Conservation (phyloP, 1,140 invertebrate genomes). For the Nixonia krombeini region DNA sequence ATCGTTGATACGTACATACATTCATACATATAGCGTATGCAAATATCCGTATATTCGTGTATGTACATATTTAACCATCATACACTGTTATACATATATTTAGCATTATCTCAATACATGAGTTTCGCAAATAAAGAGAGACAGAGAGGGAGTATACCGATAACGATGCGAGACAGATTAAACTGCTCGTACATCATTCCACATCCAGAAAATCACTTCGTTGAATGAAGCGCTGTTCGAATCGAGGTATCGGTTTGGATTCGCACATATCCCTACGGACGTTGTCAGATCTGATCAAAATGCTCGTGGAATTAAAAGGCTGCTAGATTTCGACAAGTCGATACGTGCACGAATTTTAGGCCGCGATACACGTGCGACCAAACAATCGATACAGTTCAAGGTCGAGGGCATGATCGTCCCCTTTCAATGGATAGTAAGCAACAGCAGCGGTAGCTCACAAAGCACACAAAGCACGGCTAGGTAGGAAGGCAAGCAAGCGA, state of each 20-base stretch:
- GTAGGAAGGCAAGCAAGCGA: too few species aligned
- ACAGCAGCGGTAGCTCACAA: too few species aligned
- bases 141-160: constrained; percentile 4
- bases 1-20: too few species aligned
- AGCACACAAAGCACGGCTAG: too few species aligned
- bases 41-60: too few species aligned
- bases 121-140: constrained; percentile 6
- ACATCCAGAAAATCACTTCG: not conserved
- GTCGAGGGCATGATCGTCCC: constrained; percentile 36
- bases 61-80: too few species aligned
- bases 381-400: constrained; percentile 37
- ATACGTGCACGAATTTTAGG: constrained; percentile 34
- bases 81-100: too few species aligned
- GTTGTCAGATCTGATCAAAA: too few species aligned
- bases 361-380: constrained; percentile 16
- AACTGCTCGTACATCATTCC: not conserved
- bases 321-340: constrained; percentile 16
- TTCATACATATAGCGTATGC: too few species aligned
- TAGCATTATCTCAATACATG: constrained; percentile 10
- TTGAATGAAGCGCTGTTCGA: too few species aligned
- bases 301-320: not conserved
- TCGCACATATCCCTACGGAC: too few species aligned
- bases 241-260: too few species aligned
- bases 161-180: constrained; percentile 2
- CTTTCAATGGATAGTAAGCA: constrained; percentile 38